Evolutionary conservation across 2,113 vertebrate genomes (phyloP).

Genomic region (Calypte anna): DNA sequence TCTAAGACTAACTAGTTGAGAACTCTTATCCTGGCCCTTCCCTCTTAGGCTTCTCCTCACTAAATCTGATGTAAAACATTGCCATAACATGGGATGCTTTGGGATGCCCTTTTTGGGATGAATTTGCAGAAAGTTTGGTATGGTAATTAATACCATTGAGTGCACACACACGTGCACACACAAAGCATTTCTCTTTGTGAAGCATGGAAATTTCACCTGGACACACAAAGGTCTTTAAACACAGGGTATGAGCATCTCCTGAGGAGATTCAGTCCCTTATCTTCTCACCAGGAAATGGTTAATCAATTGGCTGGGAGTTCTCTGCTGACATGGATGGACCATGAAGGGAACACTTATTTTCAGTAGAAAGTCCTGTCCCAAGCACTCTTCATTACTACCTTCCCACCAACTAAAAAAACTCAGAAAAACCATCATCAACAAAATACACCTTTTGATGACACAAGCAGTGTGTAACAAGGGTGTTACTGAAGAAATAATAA

Average conservation of each 20-base stretch:
- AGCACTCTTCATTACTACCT: not conserved
- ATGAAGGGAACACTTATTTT: not conserved
- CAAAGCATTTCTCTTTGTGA: not conserved
- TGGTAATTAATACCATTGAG: not conserved
- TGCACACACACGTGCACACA: too few relatives aligned
- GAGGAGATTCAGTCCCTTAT: not conserved
- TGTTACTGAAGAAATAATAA: not conserved
- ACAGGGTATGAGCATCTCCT: not conserved
- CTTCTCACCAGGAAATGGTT: not conserved
- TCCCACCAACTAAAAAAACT: not conserved
- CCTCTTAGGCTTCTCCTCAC: not conserved
- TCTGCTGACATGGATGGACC: not conserved
- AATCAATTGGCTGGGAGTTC: not conserved
- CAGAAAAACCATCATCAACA: not conserved
- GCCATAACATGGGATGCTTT: not conserved
- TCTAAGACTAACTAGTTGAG: not conserved
- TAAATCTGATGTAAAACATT: not conserved
- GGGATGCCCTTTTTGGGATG: not conserved
- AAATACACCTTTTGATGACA: not conserved
- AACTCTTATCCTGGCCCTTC: not conserved
- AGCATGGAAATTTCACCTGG: not conserved
- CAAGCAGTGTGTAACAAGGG: not conserved
- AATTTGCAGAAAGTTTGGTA: not conserved
- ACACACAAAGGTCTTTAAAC: not conserved
- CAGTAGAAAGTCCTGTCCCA: not conserved